Evolutionary conservation across 2,113 vertebrate species (phyloP), one percentile per base, ranked within the genome.

Genomic region (Empidonax traillii): DNA sequence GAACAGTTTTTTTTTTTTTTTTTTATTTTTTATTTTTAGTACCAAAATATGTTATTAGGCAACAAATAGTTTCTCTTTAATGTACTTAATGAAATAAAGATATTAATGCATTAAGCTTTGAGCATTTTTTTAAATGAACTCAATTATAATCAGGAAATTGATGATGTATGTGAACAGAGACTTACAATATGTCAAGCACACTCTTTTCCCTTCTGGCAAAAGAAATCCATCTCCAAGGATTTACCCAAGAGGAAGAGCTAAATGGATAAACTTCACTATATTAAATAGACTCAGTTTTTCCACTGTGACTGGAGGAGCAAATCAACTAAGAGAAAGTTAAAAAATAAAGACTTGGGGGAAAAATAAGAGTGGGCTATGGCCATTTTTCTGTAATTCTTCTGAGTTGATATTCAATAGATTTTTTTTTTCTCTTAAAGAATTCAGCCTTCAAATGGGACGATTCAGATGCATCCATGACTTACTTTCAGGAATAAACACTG

Each of bases 71-170:
- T 85, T 69, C 62, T 83, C 37, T 52, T 85, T 52, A 87, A 95
- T 49, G 79, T 73, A 87, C 52, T 92, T 92, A 94, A 93, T 90
- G 75, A 93, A 95, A 91, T 92, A 87, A 89, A 96, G 74, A 35
- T 52, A 95, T 93, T 91, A 96, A 94, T 89, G 74, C 39, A 87
- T 80, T 79, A 89, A 65, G 94, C 90, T 94, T 51, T 35, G 75
- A 94, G 89, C 71, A 65, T 81, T 93, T 94, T 94, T 92, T 67
- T 21, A 89, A 93, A 89, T 65, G 52, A 93, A 75, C 58, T 82
- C 43, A 96, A 91, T 87, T 93, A 86, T 53, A 55, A 92, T 56
- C 92, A 94, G 89, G 78, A 97, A 96, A 96, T 75, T 81, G 86
- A 87, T 89, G 87, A 91, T 82, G 66, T 87, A 94, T 73, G 71